Conservation (phyloP, 1,140 invertebrate genomes). For the Druon quercuslanigerum region DNA sequence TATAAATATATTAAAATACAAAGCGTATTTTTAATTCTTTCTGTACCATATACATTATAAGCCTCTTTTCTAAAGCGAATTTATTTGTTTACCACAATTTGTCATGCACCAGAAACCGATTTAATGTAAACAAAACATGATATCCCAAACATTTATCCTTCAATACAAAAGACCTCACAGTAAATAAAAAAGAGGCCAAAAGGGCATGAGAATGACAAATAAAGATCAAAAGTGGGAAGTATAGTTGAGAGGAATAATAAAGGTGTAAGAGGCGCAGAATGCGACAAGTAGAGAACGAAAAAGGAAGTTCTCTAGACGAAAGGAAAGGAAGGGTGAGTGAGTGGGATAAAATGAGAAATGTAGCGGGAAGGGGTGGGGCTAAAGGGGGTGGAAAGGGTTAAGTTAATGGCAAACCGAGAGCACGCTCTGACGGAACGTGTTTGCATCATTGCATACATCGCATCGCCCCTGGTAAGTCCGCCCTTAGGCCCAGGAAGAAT, state of each 20-base stretch:
- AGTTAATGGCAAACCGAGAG: constrained; percentile 22
- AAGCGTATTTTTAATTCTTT: no score
- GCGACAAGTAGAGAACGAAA: constrained; percentile 16
- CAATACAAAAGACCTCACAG: background rate
- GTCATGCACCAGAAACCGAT: no score
- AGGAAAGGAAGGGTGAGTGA: constrained; percentile 10
- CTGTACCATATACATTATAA: no score
- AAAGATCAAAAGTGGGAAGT: constrained; percentile 11
- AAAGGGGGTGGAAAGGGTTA: background rate
- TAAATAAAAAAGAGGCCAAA: background rate
- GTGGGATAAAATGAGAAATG: constrained; percentile 7
- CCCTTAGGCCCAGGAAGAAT: constrained; percentile 35
- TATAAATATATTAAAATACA: no score
- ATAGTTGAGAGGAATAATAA: constrained; percentile 20
- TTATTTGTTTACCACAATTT: no score
- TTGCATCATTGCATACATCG: constrained; percentile 51
- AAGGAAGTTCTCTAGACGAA: background rate
- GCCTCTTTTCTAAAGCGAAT: no score
- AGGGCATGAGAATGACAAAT: background rate
- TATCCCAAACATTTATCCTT: no score
- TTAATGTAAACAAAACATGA: no score
- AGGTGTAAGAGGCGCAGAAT: constrained; percentile 16
- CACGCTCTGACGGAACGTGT: constrained; percentile 45
- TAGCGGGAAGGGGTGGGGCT: background rate
- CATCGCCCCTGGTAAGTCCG: constrained; percentile 45